Base-by-base conservation (phyloP, 2,113 vertebrate species). In the Erythrolamprus reginae region DNA sequence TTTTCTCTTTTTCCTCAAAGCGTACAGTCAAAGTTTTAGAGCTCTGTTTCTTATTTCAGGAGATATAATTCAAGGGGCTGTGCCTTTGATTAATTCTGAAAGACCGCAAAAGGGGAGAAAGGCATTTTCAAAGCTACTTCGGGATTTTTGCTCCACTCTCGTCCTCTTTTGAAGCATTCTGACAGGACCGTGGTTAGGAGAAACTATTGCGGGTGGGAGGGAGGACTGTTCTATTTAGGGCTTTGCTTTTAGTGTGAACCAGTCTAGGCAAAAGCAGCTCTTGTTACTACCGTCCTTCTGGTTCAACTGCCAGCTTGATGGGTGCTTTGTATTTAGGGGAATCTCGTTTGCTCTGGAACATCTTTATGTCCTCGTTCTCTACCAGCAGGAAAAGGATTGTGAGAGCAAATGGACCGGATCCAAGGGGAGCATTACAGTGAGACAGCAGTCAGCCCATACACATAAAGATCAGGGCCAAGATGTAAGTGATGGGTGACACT, bases 401-500 rank as follows among this genome's bases (percentile, higher is more conserved):
- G 70, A 87, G 92, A 47, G 55, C 70, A 70, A 94, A 91, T 33
- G 42, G 90, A 82, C 19, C 92, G 86, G 93, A 65, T 0, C 0
- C 51, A 86, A 89, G 0, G 0, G 0, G 2, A 94, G 47, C 45
- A 89, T 48, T 86, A 77, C 7, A 84, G 0, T 86, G 48, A 89
- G 93, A 89, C 0, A 1, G 52, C 92, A 93, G 65, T 1, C 0
- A 47, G 91, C 87, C 92, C 42, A 2, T 0, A 0, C 47, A 93
- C 88, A 55, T 33, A 87, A 91, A 94, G 86, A 86, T 58, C 15
- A 82, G 86, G 94, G 93, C 94, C 94, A 94, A 94, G 77, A 92
- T 92, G 90, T 94, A 94, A 94, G 94, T 94, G 93, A 88, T 85
- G 92, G 92, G 90, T 92, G 42, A 65, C 86, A 82, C 42, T 50